Conservation (phyloP, 2,888 invertebrate species). For the Stenodera caucasica region DNA sequence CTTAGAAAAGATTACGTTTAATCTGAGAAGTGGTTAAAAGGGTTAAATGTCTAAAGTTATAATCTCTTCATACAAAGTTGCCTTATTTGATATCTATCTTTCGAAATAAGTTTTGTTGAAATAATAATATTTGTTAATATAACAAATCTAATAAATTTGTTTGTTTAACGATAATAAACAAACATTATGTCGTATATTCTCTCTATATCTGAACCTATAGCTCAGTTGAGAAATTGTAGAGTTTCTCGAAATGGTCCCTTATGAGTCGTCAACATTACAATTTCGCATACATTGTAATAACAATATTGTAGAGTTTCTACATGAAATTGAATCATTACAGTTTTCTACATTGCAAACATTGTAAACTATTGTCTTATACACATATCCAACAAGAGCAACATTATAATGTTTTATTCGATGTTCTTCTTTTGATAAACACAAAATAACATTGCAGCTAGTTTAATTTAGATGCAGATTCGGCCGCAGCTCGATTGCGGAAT, state of each 20-base stretch:
- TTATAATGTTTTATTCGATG: neutral
- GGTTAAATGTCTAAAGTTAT: conserved; percentile 7
- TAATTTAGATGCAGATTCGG: neutral
- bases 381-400: too few species aligned
- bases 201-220: neutral
- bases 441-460: too few species aligned
- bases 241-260: neutral
- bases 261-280: conserved; percentile 7
- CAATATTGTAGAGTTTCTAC: neutral
- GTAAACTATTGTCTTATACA: neutral
- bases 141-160: neutral
- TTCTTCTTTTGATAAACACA: too few species aligned
- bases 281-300: conserved; percentile 1
- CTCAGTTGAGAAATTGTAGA: neutral
- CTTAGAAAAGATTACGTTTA: neutral
- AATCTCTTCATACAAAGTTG: neutral
- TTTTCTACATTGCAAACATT: neutral
- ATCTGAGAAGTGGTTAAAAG: conserved; percentile 3
- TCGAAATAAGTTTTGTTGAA: neutral
- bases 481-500: neutral
- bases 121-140: neutral
- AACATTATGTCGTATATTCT: neutral
- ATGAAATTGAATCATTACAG: neutral
- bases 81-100: neutral
- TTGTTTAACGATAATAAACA: neutral